Percentiles rank a stretch among this genome's conserved stretches.
Conservation (phyloP, 2,888 invertebrate species). For the Graphium colonna region DNA sequence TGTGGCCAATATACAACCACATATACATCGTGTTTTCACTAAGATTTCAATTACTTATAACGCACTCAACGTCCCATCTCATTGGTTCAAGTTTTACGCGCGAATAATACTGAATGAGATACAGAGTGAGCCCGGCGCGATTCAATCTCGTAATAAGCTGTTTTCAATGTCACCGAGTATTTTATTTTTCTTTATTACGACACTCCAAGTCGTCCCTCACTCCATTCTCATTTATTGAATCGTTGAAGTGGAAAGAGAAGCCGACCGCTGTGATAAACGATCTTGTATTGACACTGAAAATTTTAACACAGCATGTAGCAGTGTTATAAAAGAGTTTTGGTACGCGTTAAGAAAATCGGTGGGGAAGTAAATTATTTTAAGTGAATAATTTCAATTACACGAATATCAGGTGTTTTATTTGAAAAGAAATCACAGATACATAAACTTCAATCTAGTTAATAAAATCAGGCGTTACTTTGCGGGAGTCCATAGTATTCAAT, state of each 20-base stretch:
- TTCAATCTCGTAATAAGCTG: conserved; percentile 8
- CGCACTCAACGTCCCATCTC: not conserved
- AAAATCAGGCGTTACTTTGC: too few species aligned
- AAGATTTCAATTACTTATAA: not conserved
- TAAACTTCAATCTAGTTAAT: too few species aligned
- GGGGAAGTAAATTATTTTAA: too few species aligned
- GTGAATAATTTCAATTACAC: too few species aligned
- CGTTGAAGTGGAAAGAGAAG: conserved; percentile 21
- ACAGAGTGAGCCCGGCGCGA: not conserved
- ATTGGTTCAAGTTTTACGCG: not conserved
- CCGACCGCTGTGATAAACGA: conserved; percentile 2
- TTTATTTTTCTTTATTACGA: conserved; percentile 19
- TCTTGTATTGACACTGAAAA: conserved; percentile 10
- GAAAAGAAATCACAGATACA: too few species aligned
- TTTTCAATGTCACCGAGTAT: conserved; percentile 4
- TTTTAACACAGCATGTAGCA: conserved; percentile 2
- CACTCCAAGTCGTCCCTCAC: conserved; percentile 16
- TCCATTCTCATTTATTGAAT: conserved; percentile 21
- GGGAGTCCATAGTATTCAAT: too few species aligned
- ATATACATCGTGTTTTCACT: too few species aligned
- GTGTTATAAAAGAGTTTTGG: not conserved
- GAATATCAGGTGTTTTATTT: too few species aligned
- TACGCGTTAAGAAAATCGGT: too few species aligned
- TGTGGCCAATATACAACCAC: too few species aligned
- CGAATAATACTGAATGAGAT: not conserved